Evolutionary conservation across 2,888 invertebrate species (phyloP), one percentile per base, ranked within the genome.

Genomic region (Empis livida): DNA sequence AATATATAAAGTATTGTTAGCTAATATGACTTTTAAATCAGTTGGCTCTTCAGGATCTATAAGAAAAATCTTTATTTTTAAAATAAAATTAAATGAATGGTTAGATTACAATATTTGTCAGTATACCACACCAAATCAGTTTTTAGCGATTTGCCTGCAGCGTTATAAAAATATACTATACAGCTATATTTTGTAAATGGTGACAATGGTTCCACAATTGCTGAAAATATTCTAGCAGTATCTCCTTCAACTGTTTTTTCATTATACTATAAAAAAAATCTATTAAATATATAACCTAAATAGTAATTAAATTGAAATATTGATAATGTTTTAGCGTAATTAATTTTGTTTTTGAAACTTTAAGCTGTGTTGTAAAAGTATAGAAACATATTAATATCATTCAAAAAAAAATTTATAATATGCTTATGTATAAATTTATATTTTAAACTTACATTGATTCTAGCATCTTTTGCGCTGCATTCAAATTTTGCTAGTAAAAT

Each of bases 31-130:
- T 2, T 6, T 23, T 1, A 67, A 50, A 6, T 56, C 45, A 20
- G 54, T 49, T 14, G 67, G 67, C 27, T 54, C 49, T n/a, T 61
- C 62, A 14, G 67, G 68, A 59, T 59, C 67, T 68, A 42, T n/a
- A 16, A 11, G n/a, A 41, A 27, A n/a, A 39, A n/a, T n/a, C n/a
- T n/a, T n/a, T 27, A 11, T n/a, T 32, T 13, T 13, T 11, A 32
- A 35, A 13, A 13, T 16, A 44, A 23, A 15, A 43, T 31, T 16
- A n/a, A 11, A n/a, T n/a, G n/a, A n/a, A n/a, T n/a, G n/a, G n/a
- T 32, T 15, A n/a, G 54, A 63, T 54, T 58, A 67, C 67, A 67
- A 46, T 61, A 63, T 27, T 49, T 30, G 51, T 57, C 44, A 17
- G 57, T 53, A 41, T 20, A 46, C 17, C 51, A 53, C 1, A 56